Conservation (phyloP, 1,140 invertebrate species). For the Trachymyrmex septentrionalis region DNA sequence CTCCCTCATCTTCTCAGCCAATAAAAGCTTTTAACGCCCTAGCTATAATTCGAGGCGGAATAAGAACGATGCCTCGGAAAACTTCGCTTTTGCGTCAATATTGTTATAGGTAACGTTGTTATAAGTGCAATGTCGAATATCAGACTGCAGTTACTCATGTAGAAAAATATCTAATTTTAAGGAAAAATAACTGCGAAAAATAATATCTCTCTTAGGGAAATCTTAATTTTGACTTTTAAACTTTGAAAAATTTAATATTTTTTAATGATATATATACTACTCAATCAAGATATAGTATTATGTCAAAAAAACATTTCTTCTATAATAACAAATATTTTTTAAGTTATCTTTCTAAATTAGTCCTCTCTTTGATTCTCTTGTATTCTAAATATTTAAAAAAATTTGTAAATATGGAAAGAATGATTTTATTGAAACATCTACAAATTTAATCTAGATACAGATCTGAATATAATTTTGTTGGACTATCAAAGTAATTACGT, state of each 20-base stretch:
- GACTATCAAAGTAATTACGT: too few species aligned
- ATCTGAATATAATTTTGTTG: too few species aligned
- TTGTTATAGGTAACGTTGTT: constrained; percentile 46
- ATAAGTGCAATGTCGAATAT: constrained; percentile 39
- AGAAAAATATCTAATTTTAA: constrained; percentile 38
- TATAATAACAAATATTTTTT: not conserved
- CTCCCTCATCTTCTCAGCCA: constrained; percentile 51
- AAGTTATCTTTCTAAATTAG: not conserved
- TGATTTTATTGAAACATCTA: too few species aligned
- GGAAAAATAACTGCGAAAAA: constrained; percentile 16
- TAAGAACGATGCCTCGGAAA: constrained; percentile 60
- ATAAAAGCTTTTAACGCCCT: constrained; percentile 80
- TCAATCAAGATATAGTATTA: not conserved
- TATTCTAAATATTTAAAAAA: constrained; percentile 12
- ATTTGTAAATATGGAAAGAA: not conserved
- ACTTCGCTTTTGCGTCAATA: constrained; percentile 47
- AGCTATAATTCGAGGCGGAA: constrained; percentile 38
- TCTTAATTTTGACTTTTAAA: not conserved
- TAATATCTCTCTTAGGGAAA: not conserved
- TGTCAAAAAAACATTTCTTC: not conserved
- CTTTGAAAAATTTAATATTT: constrained; percentile 1
- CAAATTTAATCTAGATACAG: too few species aligned
- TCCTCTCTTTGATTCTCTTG: not conserved
- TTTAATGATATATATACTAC: not conserved
- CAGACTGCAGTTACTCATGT: constrained; percentile 19